A percentile compares a stretch with the other conserved stretches of the same genome.
Evolutionary conservation across 2,888 invertebrate species (phyloP).

Genomic region (Balanococcus diminutus): DNA sequence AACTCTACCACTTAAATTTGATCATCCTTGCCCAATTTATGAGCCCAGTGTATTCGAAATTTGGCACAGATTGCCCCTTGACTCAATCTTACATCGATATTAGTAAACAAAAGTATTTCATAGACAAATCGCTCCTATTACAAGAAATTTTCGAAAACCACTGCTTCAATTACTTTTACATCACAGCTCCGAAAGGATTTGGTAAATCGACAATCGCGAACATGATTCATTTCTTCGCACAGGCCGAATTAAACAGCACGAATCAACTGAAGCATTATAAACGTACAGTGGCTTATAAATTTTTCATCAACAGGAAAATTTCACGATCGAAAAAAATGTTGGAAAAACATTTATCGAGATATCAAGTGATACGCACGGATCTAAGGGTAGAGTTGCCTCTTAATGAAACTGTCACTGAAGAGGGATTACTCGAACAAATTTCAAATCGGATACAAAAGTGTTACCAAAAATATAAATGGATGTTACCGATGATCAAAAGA

Average conservation of each 20-base stretch:
- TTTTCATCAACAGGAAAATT: neutral
- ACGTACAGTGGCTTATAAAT: neutral
- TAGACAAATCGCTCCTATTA: neutral
- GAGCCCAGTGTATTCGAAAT: neutral
- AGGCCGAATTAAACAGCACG: neutral
- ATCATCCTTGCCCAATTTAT: neutral
- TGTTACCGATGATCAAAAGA: neutral
- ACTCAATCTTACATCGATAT: neutral
- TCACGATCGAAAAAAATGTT: neutral
- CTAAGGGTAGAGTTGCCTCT: neutral
- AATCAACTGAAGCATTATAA: neutral
- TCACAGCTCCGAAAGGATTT: neutral
- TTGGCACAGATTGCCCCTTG: neutral
- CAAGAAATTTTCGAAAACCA: neutral
- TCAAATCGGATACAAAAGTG: neutral
- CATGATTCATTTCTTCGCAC: neutral
- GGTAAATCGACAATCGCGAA: neutral
- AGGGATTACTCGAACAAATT: neutral
- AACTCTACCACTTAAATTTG: neutral
- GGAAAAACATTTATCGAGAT: neutral
- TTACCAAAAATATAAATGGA: neutral
- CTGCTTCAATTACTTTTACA: neutral
- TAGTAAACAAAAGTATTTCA: neutral
- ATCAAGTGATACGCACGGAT: neutral
- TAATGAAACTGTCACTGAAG: neutral